phyloP scores from a whole-genome alignment of 2,888 invertebrate genomes.

The Sarcophaga subvicina region DNA sequence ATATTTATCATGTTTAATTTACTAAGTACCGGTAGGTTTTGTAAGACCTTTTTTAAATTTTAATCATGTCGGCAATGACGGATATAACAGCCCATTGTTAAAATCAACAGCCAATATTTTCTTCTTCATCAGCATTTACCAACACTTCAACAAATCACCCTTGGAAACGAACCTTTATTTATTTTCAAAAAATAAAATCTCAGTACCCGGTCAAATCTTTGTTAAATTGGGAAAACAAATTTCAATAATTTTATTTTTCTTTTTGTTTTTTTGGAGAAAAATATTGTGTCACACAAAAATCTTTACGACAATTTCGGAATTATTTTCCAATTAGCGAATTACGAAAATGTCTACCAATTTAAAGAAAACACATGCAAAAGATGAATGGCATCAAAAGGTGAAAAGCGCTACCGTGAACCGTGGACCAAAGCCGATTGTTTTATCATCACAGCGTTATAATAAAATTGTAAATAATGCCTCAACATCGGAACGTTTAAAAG shows the following conservation, averaged over 20 bases:
- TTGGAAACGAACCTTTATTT: conserved; percentile 62
- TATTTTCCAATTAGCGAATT: not conserved
- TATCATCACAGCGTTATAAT: conserved; percentile 71
- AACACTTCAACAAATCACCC: conserved; percentile 31
- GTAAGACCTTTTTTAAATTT: not conserved
- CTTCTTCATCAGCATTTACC: conserved; percentile 5
- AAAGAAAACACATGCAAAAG: conserved; percentile 7
- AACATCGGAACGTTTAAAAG: conserved; percentile 64
- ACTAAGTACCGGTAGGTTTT: too few species aligned
- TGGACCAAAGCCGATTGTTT: conserved; percentile 72
- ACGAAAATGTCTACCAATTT: conserved; percentile 25
- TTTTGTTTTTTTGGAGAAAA: not conserved
- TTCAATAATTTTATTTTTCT: not conserved
- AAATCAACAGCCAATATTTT: not conserved
- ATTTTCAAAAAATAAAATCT: conserved; percentile 61
- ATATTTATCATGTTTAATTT: too few species aligned
- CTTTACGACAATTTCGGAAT: not conserved
- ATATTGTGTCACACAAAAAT: not conserved
- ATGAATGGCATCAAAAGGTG: not conserved
- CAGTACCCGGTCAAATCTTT: conserved; percentile 67
- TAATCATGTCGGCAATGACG: not conserved
- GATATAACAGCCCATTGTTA: conserved; percentile 9
- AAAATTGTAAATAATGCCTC: conserved; percentile 66
- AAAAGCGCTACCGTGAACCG: conserved; percentile 7
- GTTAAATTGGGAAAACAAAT: conserved; percentile 49